Conservation (phyloP, 2,888 invertebrate genomes). For the Cerastoderma edule region DNA sequence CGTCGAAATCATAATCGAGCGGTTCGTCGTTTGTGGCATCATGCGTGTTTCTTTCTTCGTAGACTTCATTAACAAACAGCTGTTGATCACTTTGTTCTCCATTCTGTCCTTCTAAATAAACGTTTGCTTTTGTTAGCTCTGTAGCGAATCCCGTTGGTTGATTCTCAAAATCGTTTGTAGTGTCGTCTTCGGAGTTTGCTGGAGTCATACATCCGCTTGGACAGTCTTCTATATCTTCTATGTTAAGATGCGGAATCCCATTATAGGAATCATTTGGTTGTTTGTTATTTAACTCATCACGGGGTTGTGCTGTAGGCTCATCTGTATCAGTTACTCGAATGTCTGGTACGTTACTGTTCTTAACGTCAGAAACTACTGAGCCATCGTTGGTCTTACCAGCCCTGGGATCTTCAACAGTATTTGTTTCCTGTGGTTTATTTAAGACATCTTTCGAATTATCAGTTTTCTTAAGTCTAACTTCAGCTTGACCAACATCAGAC, state of each 20-base stretch:
- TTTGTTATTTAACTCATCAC: constrained; percentile 1
- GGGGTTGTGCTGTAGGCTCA: not conserved
- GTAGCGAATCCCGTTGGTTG: too few relatives aligned
- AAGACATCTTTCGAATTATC: too few relatives aligned
- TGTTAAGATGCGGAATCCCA: constrained; percentile 19
- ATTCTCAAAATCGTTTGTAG: not conserved
- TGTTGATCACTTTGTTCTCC: too few relatives aligned
- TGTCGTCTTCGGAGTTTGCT: not conserved
- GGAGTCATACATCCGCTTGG: constrained; percentile 3
- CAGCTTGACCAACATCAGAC: not conserved
- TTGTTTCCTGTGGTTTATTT: too few relatives aligned
- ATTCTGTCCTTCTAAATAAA: too few relatives aligned
- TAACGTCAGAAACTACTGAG: constrained; percentile 1
- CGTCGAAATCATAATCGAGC: constrained; percentile 32
- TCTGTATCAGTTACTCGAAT: not conserved
- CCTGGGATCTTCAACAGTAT: too few relatives aligned
- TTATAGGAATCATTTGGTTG: not conserved
- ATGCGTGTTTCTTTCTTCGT: too few relatives aligned
- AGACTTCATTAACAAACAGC: too few relatives aligned
- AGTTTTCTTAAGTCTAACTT: too few relatives aligned
- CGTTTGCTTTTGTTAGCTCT: too few relatives aligned
- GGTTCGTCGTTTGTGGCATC: constrained; percentile 28
- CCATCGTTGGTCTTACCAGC: too few relatives aligned
- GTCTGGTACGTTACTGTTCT: not conserved
- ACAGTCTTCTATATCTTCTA: not conserved